Percentiles rank a stretch among this genome's conserved stretches.
Conservation (phyloP, 1,140 invertebrate genomes). For the Dreissena polymorpha region DNA sequence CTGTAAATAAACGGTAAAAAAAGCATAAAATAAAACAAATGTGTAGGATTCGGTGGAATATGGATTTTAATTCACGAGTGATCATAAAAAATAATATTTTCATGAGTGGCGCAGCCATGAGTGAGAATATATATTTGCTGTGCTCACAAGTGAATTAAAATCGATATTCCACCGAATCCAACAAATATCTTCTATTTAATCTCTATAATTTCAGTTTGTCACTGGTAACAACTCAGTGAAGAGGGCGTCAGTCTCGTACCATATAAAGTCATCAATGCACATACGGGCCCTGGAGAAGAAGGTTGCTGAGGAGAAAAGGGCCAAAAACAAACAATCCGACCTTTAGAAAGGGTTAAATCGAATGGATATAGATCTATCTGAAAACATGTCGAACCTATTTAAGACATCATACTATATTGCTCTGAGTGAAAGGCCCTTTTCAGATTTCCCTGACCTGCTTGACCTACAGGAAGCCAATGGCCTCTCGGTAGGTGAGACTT, state of each 20-base stretch:
- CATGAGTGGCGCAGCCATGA: too few species aligned
- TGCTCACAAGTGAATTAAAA: too few species aligned
- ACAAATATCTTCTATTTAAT: not conserved
- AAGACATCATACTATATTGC: slow-evolving; percentile 51
- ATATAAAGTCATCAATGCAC: slow-evolving; percentile 26
- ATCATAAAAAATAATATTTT: too few species aligned
- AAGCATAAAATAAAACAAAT: slow-evolving; percentile 9
- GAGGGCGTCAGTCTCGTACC: slow-evolving; percentile 11
- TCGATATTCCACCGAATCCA: not conserved
- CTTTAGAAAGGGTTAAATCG: slow-evolving; percentile 37
- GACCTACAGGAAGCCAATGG: slow-evolving; percentile 51
- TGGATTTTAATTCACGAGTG: not conserved
- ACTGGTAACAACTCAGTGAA: slow-evolving; percentile 14
- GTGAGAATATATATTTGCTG: too few species aligned
- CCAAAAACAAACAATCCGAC: slow-evolving; percentile 14
- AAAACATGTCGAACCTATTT: slow-evolving; percentile 53
- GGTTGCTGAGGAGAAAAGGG: slow-evolving; percentile 1
- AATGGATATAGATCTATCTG: slow-evolving; percentile 30
- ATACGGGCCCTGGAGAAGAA: slow-evolving; percentile 15
- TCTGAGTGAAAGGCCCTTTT: slow-evolving; percentile 47
- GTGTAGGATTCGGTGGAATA: not conserved
- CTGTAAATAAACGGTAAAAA: too few species aligned
- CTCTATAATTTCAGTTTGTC: not conserved
- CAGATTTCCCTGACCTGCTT: slow-evolving; percentile 53
- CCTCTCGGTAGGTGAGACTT: slow-evolving; percentile 25